Base-by-base conservation (phyloP, 1,140 invertebrate species). In the Hermetia illucens region DNA sequence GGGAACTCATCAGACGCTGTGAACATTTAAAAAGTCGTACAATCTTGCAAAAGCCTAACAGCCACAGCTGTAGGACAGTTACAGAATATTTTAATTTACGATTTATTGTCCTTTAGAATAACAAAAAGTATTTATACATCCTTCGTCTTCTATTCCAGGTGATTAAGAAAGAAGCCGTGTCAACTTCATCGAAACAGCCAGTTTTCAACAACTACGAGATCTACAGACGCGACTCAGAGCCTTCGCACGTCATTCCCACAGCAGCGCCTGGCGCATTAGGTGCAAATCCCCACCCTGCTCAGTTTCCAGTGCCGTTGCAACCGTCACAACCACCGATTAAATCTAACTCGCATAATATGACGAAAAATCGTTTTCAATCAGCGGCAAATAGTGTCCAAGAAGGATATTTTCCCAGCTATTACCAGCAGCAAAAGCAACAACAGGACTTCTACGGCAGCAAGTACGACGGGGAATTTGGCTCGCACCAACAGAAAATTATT, bases 91-190 rank as follows among this genome's bases (percentile, higher is more conserved):
- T n/a, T n/a, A n/a, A n/a, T n/a, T n/a, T n/a, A n/a, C n/a, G n/a
- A n/a, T n/a, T n/a, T n/a, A n/a, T n/a, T n/a, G n/a, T n/a, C n/a
- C n/a, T n/a, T n/a, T n/a, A n/a, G n/a, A n/a, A 25, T 25, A 25
- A 25, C 24, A 25, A 8, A 8, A 25, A 25, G n/a, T n/a, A 8
- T 6, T 8, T 25, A 25, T 8, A 25, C 6, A 25, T 38, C 29
- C 19, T 12, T 27, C 17, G 5, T 3, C 16, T 34, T 2, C 17
- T 13, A 16, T 8, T 9, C 3, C 16, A 58, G 55, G 44, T 58
- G 13, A 55, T 59, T 17, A 59, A 59, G 38, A 59, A 59, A 36
- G 56, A 59, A 42, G 49, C 53, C 9, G 54, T 59, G 10, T 56
- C 55, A 27, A 58, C 56, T 22, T 58, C 55, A 10, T 52, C 56